Conservation (phyloP, 2,888 invertebrate genomes). For the Antitype chi region DNA sequence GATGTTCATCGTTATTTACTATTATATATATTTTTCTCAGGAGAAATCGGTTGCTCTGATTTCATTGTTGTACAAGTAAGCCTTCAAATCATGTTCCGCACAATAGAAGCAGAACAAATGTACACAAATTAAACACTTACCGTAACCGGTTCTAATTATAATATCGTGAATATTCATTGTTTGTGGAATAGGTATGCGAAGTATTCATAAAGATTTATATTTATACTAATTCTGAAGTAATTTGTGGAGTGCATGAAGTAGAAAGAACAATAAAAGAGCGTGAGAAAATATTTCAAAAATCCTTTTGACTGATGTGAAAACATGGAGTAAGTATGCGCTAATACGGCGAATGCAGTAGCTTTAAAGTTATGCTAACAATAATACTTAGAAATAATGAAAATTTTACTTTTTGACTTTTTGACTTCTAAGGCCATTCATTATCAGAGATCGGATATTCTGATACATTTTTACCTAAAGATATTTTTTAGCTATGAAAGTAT, state of each 20-base stretch:
- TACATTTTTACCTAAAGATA: no score
- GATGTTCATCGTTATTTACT: constrained; percentile 74
- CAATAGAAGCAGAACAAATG: constrained; percentile 46
- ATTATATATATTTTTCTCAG: constrained; percentile 76
- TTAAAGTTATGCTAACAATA: constrained; percentile 19
- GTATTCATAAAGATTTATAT: constrained; percentile 36
- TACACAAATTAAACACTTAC: constrained; percentile 52
- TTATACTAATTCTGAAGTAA: constrained; percentile 11
- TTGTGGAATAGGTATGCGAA: constrained; percentile 37
- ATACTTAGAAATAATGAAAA: background rate
- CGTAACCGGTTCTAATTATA: constrained; percentile 51
- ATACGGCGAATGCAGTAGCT: constrained; percentile 1
- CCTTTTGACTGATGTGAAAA: constrained; percentile 34
- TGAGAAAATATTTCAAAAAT: constrained; percentile 56
- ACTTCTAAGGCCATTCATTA: constrained; percentile 8
- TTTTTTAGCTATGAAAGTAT: no score
- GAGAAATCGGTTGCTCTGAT: constrained; percentile 81
- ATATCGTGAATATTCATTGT: constrained; percentile 56
- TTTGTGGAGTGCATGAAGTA: constrained; percentile 21
- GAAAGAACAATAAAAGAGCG: constrained; percentile 49
- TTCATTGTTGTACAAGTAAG: constrained; percentile 73
- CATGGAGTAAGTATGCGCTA: constrained; percentile 23
- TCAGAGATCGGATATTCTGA: no score
- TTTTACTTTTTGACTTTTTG: constrained; percentile 13
- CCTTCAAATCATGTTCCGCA: constrained; percentile 52